Evolutionary conservation across 2,113 vertebrate species (phyloP), one percentile per base, ranked within the genome.

Genomic region (Paradoxurus hermaphroditus): DNA sequence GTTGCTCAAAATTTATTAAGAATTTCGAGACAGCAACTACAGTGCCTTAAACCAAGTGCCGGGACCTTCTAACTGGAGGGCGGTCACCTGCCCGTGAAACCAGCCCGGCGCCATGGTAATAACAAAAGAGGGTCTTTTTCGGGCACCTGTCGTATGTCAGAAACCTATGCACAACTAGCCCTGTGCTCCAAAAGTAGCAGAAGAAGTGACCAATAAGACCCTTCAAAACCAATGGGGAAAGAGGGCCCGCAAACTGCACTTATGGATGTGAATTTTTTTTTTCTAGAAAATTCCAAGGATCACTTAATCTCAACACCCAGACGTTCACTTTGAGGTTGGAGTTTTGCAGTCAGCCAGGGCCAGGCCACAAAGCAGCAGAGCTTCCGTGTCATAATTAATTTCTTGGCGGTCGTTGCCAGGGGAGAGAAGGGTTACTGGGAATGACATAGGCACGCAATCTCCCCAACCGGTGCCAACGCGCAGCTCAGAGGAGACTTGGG

Each of bases 101-200:
- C 65, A 96, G 27, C 4, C 13, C 5, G 3, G 25, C 65, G 97
- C 87, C 91, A 0, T 77, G 65, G 6, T n/a, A 72, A 97, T 98
- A 98, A 95, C 44, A 88, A 97, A 98, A 96, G 63, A 0, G 13
- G 89, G 31, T 79, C 95, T 98, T 98, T 83, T 98, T 95, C 93
- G 86, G 93, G 94, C 85, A 97, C 90, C 86, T 98, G 92, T 98
- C 97, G 98, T 98, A 95, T 92, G 82, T 97, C 94, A 98, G 97
- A 56, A 70, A 92, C 91, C 59, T 75, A 53, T 23, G 81, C 94
- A 98, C 97, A 97, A 98, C 89, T 83, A 97, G 88, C 87, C 95
- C 79, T 92, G 34, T 90, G 72, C 92, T 98, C 96, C 93, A 86
- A 97, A 96, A 97, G 86, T 95, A 97, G 96, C 67, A 87, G 62